Evolutionary conservation across 2,797 vertebrate genomes (phyloP), one percentile per base, ranked within the genome.

Genomic region (Gymnopithys bicolor): DNA sequence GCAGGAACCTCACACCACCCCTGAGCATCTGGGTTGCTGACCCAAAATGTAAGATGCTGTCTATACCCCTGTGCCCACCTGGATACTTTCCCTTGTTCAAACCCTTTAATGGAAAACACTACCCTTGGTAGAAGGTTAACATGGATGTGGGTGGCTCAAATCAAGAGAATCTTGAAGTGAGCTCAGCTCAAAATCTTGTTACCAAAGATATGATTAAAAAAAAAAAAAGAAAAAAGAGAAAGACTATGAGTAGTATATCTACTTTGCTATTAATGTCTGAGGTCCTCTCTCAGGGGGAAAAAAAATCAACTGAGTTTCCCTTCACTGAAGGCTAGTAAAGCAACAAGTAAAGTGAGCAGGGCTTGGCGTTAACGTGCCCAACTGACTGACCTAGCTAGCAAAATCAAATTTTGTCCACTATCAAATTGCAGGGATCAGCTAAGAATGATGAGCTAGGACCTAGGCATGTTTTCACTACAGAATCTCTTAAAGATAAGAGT

Each of bases 51-150:
- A 59, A 67, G 49, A 48, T 17, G 24, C 1, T 68, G 2, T 2
- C 67, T 67, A 16, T 58, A 48, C 33, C 24, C 19, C 24, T 63
- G 12, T 71, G 27, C 7, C 43, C 10, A 73, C 3, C 7, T 28
- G 16, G 24, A 35, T 58, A 24, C 8, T 30, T 23, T 49, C 4
- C 7, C 14, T 68, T 60, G 32, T 10, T 73, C 13, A 49, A 53
- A 10, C 6, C 30, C 5, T n/a, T 32, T 39, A 45, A 30, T 28
- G 13, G 33, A 28, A 70, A 89, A 67, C 15, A 12, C 30, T 43
- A 1, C 10, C 9, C 12, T 12, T 7, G 5, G n/a, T 10, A 68
- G 53, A 37, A 74, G 13, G 5, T 24, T 30, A 68, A 12, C 0
- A 0, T 25, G 32, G 28, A 27, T 77, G 7, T 30, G 17, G 5